Conservation (phyloP, 2,888 invertebrate genomes). For the Eupithecia tripunctaria region DNA sequence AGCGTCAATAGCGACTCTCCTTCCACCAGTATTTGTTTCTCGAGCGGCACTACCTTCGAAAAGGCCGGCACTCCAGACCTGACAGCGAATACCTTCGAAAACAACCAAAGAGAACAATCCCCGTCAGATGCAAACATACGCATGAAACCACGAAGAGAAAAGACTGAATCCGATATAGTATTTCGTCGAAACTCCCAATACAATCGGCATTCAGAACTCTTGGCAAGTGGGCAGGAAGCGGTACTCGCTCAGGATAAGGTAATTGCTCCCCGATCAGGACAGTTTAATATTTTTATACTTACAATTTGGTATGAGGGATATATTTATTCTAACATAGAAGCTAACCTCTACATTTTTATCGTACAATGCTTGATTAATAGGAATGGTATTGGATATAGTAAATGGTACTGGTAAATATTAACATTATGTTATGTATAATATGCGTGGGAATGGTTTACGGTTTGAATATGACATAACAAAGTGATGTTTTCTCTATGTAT, state of each 20-base stretch:
- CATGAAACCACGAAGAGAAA: constrained; percentile 91
- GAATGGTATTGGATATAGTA: constrained; percentile 50
- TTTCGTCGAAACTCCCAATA: constrained; percentile 85
- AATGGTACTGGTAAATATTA: constrained; percentile 62
- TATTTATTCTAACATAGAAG: constrained; percentile 68
- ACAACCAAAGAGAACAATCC: constrained; percentile 51
- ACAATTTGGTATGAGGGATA: constrained; percentile 78
- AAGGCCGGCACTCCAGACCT: constrained; percentile 72
- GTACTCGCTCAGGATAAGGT: constrained; percentile 83
- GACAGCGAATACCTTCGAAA: constrained; percentile 69
- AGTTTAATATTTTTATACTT: constrained; percentile 73
- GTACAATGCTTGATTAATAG: constrained; percentile 61
- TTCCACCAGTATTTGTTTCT: constrained; percentile 72
- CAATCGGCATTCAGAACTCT: constrained; percentile 74
- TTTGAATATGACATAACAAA: constrained; percentile 42
- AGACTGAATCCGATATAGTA: constrained; percentile 94
- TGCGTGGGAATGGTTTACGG: constrained; percentile 63
- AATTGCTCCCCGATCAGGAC: constrained; percentile 79
- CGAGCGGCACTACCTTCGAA: constrained; percentile 68
- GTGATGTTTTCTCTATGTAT: constrained; percentile 31
- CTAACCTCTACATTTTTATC: constrained; percentile 70
- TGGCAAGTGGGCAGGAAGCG: constrained; percentile 83
- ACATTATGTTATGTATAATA: constrained; percentile 43
- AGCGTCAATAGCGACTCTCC: constrained; percentile 78
- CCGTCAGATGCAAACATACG: constrained; percentile 67